phyloP scores from a whole-genome alignment of 1,140 invertebrate species.

The Drosophila equinoxialis region DNA sequence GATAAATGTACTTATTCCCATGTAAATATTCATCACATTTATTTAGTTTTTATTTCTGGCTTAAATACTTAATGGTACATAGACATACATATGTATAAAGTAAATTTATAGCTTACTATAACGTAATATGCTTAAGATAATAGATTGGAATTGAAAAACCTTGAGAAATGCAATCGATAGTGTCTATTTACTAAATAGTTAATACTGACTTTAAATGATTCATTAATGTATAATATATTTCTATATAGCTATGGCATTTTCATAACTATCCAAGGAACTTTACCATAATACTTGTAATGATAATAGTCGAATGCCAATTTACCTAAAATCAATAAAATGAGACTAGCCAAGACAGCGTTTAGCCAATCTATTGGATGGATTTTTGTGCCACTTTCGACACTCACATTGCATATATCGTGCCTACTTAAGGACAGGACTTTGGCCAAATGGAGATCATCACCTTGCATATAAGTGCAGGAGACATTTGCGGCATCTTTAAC shows the following conservation, averaged over 20 bases:
- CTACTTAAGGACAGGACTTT: constrained; percentile 88
- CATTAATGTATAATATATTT: background rate
- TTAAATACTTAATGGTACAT: too few species aligned
- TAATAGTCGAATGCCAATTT: constrained; percentile 92
- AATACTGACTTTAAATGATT: background rate
- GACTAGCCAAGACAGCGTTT: constrained; percentile 87
- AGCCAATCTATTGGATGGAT: constrained; percentile 88
- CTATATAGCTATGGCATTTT: constrained; percentile 86
- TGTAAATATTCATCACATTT: background rate
- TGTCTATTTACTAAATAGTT: background rate
- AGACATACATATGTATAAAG: too few species aligned
- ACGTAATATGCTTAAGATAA: background rate
- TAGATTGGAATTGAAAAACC: too few species aligned
- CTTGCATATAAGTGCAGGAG: constrained; percentile 71
- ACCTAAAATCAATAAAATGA: constrained; percentile 88
- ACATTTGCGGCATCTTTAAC: constrained; percentile 85
- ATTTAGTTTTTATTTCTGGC: too few species aligned
- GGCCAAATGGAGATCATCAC: constrained; percentile 78
- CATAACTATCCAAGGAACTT: constrained; percentile 90
- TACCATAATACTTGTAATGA: constrained; percentile 89
- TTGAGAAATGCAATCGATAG: background rate
- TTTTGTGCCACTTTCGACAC: constrained; percentile 83
- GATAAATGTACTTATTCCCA: background rate
- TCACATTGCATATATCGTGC: constrained; percentile 87
- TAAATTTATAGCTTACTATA: background rate